Conservation (phyloP, 2,113 vertebrate species). For the Acrocephalus arundinaceus region DNA sequence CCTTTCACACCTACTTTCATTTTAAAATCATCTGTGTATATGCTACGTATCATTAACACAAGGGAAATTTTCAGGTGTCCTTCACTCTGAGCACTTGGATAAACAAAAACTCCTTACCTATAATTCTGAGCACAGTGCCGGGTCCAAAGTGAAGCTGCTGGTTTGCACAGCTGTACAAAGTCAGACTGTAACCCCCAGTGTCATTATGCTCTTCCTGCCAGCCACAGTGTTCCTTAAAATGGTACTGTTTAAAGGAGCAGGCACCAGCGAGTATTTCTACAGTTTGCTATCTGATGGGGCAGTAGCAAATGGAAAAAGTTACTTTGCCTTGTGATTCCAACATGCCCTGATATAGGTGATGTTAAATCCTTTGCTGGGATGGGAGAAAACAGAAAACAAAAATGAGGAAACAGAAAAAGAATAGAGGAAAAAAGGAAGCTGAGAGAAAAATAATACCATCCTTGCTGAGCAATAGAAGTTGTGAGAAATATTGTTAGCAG, state of each 20-base stretch:
- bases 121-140: conserved; percentile 15
- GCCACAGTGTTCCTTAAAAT: background rate
- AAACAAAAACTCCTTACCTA: background rate
- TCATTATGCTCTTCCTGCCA: background rate
- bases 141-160: conserved; percentile 1
- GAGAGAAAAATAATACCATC: background rate
- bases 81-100: background rate
- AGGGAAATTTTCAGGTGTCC: background rate
- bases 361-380: background rate
- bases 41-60: background rate
- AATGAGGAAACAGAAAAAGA: background rate
- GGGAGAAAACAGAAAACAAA: background rate
- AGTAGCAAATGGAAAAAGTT: background rate
- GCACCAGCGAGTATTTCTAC: background rate
- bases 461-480: background rate
- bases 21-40: background rate
- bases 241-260: background rate
- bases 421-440: background rate
- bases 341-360: background rate
- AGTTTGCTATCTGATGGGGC: background rate
- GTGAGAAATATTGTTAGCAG: background rate
- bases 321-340: background rate
- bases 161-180: background rate
- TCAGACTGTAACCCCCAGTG: background rate
- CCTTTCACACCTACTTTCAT: background rate